phyloP scores from a whole-genome alignment of 2,113 vertebrate species.

The Apodemus speciosus region DNA sequence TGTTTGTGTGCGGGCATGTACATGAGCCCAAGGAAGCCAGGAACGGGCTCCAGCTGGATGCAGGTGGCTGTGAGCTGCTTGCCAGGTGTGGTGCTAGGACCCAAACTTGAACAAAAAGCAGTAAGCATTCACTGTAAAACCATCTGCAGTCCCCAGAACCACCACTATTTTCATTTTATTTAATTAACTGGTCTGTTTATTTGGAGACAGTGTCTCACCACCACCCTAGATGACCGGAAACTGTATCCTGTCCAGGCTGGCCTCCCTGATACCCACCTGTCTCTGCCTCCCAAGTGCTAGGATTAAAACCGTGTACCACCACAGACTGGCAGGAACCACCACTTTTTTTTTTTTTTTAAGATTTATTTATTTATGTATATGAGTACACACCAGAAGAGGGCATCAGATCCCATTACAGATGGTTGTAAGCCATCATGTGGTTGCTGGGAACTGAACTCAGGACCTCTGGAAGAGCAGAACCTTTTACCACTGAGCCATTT shows the following conservation, averaged over 20 bases:
- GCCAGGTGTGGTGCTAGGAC: not conserved
- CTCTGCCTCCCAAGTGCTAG: not conserved
- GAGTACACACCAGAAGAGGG: no score
- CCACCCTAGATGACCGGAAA: not conserved
- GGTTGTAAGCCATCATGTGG: no score
- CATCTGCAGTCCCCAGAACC: not conserved
- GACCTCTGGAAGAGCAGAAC: no score
- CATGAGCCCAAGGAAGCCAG: not conserved
- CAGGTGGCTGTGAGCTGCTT: not conserved
- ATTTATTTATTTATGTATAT: no score
- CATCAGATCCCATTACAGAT: no score
- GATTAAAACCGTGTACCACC: not conserved
- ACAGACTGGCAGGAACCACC: not conserved
- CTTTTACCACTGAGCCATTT: no score
- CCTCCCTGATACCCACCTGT: not conserved
- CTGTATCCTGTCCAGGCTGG: not conserved
- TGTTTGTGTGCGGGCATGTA: not conserved
- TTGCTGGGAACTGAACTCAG: no score
- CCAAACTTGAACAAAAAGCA: not conserved
- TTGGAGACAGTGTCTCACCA: not conserved
- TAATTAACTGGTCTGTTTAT: not conserved
- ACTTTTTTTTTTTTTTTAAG: no score
- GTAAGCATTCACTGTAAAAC: not conserved
- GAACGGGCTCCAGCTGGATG: not conserved
- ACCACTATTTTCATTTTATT: not conserved